A percentile compares a stretch with the other conserved stretches of the same genome.
Evolutionary conservation across 2,888 invertebrate genomes (phyloP).

Genomic region (Perizoma affinitatum): DNA sequence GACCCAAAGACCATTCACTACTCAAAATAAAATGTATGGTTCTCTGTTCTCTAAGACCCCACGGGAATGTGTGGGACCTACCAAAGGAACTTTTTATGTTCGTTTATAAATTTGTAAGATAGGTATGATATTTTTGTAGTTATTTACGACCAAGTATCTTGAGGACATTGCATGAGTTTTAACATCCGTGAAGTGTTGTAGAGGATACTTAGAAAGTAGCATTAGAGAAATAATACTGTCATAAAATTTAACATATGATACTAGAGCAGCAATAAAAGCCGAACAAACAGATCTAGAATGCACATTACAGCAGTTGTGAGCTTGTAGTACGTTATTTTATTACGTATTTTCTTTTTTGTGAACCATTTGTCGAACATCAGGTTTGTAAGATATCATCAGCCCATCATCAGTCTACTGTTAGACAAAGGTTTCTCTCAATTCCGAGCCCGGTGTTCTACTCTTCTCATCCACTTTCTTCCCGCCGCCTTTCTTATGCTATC

Average conservation of each 20-base stretch:
- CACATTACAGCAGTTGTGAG: too few relatives aligned
- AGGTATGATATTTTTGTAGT: slow-evolving; percentile 64
- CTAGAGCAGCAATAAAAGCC: neutral
- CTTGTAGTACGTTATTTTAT: too few relatives aligned
- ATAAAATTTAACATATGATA: slow-evolving; percentile 12
- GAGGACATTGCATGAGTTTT: slow-evolving; percentile 41
- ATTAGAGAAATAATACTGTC: slow-evolving; percentile 14
- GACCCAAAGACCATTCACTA: slow-evolving; percentile 68
- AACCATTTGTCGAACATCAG: too few relatives aligned
- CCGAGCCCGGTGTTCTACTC: too few relatives aligned
- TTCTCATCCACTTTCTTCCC: too few relatives aligned
- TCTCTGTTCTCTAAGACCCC: slow-evolving; percentile 63
- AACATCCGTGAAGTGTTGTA: slow-evolving; percentile 29
- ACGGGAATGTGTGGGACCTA: slow-evolving; percentile 63
- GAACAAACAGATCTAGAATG: slow-evolving; percentile 1
- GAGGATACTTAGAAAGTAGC: slow-evolving; percentile 28
- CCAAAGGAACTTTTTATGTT: slow-evolving; percentile 61
- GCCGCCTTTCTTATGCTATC: too few relatives aligned
- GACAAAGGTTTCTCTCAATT: too few relatives aligned
- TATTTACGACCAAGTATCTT: slow-evolving; percentile 62
- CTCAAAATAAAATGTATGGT: slow-evolving; percentile 67
- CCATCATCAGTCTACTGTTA: too few relatives aligned
- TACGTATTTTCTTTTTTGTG: too few relatives aligned
- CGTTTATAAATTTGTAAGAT: slow-evolving; percentile 64
- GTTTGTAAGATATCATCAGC: too few relatives aligned